Evolutionary conservation across 35 echinoderm and acorn worm species (phyloP), one percentile per base, ranked within the genome.

Genomic region (Anneissia japonica): DNA sequence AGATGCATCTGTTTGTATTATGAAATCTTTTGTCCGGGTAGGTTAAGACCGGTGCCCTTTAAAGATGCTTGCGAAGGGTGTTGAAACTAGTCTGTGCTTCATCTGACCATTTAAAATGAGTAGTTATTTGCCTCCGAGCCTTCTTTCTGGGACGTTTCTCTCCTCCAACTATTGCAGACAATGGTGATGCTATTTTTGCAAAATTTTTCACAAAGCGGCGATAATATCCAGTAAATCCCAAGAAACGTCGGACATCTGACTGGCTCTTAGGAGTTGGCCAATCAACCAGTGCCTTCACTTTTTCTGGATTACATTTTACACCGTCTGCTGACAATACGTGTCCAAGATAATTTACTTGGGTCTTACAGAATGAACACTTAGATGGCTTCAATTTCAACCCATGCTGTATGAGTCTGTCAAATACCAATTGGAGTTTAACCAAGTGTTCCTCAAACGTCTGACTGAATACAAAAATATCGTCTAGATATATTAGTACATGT

Each of bases 1-100:
- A 37, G 76, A 77, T 35, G 76, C 76, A 77, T 77, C 76, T 12
- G 76, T 77, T 31, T 77, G 76, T 32, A 77, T 12, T 34, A 26
- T 77, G 23, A 77, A 77, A 0, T 0, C 11, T 34, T 34, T 35
- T 11, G 36, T 77, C 76, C 1, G 76, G 76, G 33, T 77, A 77
- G 11, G 11, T 23, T 4, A 77, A 31, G 0, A 77, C 76, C 3
- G 76, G 76, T 9, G 76, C 30, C 31, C 4, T 13, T 3, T 16
- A 7, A 0, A 77, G n/a, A 9, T 1, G 31, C 4, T 77, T 37
- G 3, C 36, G 3, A 34, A 77, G 36, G 33, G 0, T 37, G 10
- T 35, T 11, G 33, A 77, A 77, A 32, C 32, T 37, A 77, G 6
- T 13, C 30, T 77, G 32, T 32, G 36, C 32, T 77, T 1, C 76